Evolutionary conservation across 1,140 invertebrate species (phyloP), one percentile per base, ranked within the genome.

Genomic region (Saccostrea cuccullata): DNA sequence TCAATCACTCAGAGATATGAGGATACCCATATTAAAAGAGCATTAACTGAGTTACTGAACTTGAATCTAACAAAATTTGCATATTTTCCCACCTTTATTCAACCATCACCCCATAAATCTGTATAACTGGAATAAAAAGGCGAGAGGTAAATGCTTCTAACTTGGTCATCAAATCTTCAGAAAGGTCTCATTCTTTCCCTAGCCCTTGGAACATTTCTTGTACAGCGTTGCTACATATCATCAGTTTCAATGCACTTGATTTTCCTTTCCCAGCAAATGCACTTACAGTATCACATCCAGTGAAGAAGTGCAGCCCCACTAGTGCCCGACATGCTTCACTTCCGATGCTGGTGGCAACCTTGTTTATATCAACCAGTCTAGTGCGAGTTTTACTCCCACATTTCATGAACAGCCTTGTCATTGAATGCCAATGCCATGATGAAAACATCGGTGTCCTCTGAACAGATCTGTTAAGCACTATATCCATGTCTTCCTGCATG

Each of bases 391-490:
- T 60, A 11, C 82, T 55, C 3, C 73, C 82, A 64, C 40, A 56
- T 86, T n/a, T n/a, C n/a, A n/a, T n/a, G 70, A 82, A 85, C 26
- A 87, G 82, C 64, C 12, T 23, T 26, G 2, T 85, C 40, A 55
- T 40, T 36, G 70, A 82, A 88, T 26, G 36, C 55, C 30, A 77
- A 56, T 47, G 30, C 47, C 85, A 90, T 55, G 17, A 91, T 55
- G n/a, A 87, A 83, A n/a, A 91, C 89, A 82, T 89, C 89, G 36
- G 82, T 90, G 67, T 89, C 89, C 9, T 82, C 56, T 36, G 9
- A 8, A 26, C 30, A 56, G 17, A 88, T 86, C 4, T 86, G 73
- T 26, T 90, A 36, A 23, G 82, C 55, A 58, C 60, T 26, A 60
- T 85, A 82, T n/a, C 40, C 56, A 47, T 60, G n/a, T 26, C 23